phyloP scores from a whole-genome alignment of 2,888 invertebrate genomes.

The Rotaria magnacalcarata region DNA sequence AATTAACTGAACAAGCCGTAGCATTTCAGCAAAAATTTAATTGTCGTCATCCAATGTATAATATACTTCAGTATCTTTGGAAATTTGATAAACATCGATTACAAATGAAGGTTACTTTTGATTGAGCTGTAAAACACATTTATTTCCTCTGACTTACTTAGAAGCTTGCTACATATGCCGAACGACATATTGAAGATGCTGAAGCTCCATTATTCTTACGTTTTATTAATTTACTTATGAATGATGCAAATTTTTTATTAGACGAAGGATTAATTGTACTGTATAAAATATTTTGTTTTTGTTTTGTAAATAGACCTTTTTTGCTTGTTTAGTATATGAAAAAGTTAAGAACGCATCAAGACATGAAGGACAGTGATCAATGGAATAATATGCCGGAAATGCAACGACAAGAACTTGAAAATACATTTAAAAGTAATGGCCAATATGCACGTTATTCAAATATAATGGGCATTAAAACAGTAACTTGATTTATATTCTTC shows the following conservation, averaged over 20 bases:
- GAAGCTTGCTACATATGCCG: constrained; percentile 72
- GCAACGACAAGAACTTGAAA: constrained; percentile 72
- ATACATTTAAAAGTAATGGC: constrained; percentile 66
- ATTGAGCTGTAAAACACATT: background rate
- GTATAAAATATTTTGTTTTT: no score
- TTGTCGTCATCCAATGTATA: constrained; percentile 88
- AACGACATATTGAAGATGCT: constrained; percentile 79
- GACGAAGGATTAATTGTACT: constrained; percentile 70
- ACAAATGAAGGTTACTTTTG: constrained; percentile 66
- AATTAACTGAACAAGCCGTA: constrained; percentile 90
- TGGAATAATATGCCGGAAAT: constrained; percentile 70
- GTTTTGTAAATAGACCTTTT: no score
- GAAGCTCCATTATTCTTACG: constrained; percentile 84
- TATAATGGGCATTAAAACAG: constrained; percentile 79
- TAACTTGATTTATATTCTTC: no score
- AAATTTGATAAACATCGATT: constrained; percentile 72
- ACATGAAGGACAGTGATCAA: constrained; percentile 65
- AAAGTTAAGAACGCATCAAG: constrained; percentile 64
- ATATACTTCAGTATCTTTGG: constrained; percentile 87
- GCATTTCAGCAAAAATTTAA: constrained; percentile 94
- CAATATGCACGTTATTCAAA: constrained; percentile 83
- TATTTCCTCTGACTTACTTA: background rate
- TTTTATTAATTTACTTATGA: constrained; percentile 92
- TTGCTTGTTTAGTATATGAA: constrained; percentile 66
- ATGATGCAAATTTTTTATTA: constrained; percentile 91